Evolutionary conservation across 2,888 invertebrate genomes (phyloP), one percentile per base, ranked within the genome.

Genomic region (Cheilosia urbana): DNA sequence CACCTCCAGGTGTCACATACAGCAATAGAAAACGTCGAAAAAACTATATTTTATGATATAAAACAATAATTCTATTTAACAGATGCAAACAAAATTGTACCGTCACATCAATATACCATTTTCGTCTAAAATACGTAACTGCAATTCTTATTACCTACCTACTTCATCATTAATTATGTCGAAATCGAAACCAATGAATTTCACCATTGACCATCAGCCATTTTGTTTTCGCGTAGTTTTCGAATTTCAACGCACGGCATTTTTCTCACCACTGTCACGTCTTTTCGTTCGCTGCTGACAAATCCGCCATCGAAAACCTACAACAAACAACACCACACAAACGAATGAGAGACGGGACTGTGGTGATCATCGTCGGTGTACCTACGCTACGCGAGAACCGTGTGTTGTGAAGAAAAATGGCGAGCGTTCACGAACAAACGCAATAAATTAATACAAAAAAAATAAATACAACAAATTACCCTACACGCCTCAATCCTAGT

Each of bases 391-490:
- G 84, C 84, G 84, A 82, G 63, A 85, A 72, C 71, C 80, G 72
- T 81, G 81, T 85, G 81, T 85, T 81, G 85, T 80, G 85, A 85
- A 78, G 63, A 81, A 87, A 87, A 78, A 87, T 87, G 87, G 87
- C 87, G 82, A 82, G 82, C 87, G 87, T 82, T 82, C 63, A 69
- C 76, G 76, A 77, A 77, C 72, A 87, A 82, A 87, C 87, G 77
- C 87, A 82, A 55, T 87, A 78, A 87, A 55, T 72, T 73, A 57
- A 55, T 34, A 53, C 69, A 73, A 45, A 53, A 68, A 77, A 47
- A 58, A 66, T 27, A 75, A 72, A 62, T 60, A 63, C 58, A 69
- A 58, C 60, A 51, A 71, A 30, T 24, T 65, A 49, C 69, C 78
- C 72, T 45, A 17, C 19, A 62, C 66, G 76, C 60, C 76, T 60